These are phyloP conservation scores for Eupsittula cactorum DNA, from an alignment of 2,113 vertebrate genomes.

Conservation along the genomic window DNA sequence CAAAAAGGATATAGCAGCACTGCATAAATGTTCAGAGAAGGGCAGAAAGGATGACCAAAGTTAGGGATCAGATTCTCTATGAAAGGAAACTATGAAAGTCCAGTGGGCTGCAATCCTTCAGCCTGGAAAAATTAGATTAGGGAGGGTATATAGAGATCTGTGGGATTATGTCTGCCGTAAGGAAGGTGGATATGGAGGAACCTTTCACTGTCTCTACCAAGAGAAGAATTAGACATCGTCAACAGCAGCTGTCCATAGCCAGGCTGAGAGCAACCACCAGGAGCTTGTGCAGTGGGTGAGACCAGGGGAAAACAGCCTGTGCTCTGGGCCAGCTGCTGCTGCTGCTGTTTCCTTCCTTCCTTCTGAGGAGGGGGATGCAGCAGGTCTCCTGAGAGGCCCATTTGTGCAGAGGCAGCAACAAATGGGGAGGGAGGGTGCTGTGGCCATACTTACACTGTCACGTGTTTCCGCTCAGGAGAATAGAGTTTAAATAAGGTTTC, in stretches of 20 bases:
- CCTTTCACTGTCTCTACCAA: not conserved
- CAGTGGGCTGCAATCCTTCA: not conserved
- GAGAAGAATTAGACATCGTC: not conserved
- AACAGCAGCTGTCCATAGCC: not conserved
- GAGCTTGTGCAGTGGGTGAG: not conserved
- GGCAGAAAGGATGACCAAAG: not conserved
- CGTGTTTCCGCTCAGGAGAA: not conserved
- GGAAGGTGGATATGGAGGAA: not conserved
- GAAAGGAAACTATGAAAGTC: not conserved
- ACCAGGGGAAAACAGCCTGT: not conserved
- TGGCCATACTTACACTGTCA: accelerated
- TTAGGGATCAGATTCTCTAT: not conserved
- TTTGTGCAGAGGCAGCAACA: not conserved
- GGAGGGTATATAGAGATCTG: not conserved
- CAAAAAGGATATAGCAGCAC: not conserved
- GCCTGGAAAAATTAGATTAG: not conserved
- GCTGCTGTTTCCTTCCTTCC: not conserved
- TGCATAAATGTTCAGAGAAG: not conserved
- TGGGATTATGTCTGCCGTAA: accelerated
- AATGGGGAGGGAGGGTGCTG: not conserved
- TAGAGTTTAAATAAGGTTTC: not conserved
- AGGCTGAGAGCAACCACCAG: not conserved
- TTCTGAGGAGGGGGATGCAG: not conserved
- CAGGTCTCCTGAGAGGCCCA: not conserved
- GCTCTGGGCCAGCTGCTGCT: not conserved